Conservation (phyloP, 2,797 vertebrate genomes). For the Crocodylus rhombifer region DNA sequence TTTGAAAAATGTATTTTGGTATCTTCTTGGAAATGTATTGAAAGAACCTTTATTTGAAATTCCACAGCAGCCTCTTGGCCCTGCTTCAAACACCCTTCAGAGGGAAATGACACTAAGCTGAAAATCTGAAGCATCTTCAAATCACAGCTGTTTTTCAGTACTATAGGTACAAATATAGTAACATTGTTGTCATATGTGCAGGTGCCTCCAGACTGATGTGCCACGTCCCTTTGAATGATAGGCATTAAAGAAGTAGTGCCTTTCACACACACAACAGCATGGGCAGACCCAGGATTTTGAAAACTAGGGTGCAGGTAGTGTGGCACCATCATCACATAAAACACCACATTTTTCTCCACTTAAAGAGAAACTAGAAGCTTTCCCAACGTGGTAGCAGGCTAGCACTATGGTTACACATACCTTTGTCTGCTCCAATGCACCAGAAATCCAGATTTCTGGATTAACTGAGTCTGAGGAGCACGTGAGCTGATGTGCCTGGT, state of each 20-base stretch:
- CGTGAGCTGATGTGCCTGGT: too few species aligned
- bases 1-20: slow-evolving; percentile 28
- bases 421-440: too few species aligned
- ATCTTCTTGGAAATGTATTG: slow-evolving; percentile 27
- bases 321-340: too few species aligned
- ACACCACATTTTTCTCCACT: too few species aligned
- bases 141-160: neutral
- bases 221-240: neutral
- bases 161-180: neutral
- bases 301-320: too few species aligned
- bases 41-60: slow-evolving; percentile 19
- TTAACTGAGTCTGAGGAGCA: too few species aligned
- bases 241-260: neutral
- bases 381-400: too few species aligned
- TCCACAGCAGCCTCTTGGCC: neutral
- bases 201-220: neutral
- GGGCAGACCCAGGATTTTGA: too few species aligned
- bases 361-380: too few species aligned
- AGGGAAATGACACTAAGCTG: neutral
- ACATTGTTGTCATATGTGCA: neutral
- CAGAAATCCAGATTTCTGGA: too few species aligned
- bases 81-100: neutral
- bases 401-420: too few species aligned
- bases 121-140: slow-evolving; percentile 18
- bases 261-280: too few species aligned